phyloP scores from a whole-genome alignment of 2,888 invertebrate species.

The Ennomos quercinarius region DNA sequence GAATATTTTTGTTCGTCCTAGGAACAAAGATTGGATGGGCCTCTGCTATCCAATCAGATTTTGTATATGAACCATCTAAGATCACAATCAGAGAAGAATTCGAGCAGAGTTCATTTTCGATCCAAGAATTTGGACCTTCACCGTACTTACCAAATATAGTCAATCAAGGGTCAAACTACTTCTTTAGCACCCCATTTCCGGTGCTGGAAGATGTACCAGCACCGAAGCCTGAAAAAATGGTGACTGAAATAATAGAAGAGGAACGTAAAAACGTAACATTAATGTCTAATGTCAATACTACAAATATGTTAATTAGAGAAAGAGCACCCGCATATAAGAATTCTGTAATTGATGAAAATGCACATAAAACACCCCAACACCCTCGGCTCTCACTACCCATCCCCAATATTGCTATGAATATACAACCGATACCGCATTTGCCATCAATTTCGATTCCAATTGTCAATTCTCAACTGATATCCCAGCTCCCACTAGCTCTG shows the following conservation, averaged over 20 bases:
- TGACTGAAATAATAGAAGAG: conserved; percentile 10
- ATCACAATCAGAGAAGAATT: conserved; percentile 43
- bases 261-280: conserved; percentile 10
- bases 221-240: conserved; percentile 1
- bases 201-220: conserved; percentile 31
- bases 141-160: conserved; percentile 44
- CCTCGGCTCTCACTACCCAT: conserved; percentile 8
- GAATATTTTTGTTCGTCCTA: conserved; percentile 44
- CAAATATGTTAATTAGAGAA: conserved; percentile 13
- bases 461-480: conserved; percentile 10
- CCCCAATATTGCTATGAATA: conserved; percentile 3
- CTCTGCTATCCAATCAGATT: conserved; percentile 34
- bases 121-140: conserved; percentile 33
- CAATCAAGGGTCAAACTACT: conserved; percentile 57
- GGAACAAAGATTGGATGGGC: conserved; percentile 39
- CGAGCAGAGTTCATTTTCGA: conserved; percentile 23
- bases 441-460: conserved; percentile 8
- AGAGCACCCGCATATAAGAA: conserved; percentile 20
- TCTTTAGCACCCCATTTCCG: conserved; percentile 53
- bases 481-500: conserved; percentile 10
- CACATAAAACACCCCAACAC: background rate
- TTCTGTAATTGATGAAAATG: conserved; percentile 2
- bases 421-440: conserved; percentile 3
- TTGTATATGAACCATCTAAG: conserved; percentile 39
- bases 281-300: conserved; percentile 1